Evolutionary conservation across 2,113 vertebrate genomes (phyloP).

Genomic region (Proteles cristata): DNA sequence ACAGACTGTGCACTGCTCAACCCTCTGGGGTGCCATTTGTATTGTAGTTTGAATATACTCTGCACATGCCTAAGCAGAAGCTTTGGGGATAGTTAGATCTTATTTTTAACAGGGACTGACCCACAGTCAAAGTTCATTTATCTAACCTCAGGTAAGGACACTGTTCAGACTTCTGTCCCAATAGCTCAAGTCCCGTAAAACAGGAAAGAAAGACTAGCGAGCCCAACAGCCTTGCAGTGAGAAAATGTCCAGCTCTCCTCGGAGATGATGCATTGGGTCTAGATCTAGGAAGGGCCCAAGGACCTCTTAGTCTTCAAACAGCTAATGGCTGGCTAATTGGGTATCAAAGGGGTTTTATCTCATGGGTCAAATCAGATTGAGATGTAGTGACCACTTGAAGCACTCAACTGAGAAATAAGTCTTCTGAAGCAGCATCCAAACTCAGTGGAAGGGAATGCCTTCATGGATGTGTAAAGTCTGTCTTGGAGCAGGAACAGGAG

Average conservation of each 20-base stretch:
- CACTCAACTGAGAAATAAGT: not conserved
- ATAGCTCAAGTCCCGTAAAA: not conserved
- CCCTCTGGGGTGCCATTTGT: not conserved
- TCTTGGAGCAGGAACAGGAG: rapidly evolving
- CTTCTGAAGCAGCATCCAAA: too few species aligned
- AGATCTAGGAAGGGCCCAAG: not conserved
- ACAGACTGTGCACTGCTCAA: not conserved
- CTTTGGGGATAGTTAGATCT: not conserved
- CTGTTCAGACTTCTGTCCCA: not conserved
- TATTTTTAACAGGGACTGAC: not conserved
- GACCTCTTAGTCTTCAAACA: not conserved
- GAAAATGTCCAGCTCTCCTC: not conserved
- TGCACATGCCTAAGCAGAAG: not conserved
- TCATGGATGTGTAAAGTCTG: not conserved
- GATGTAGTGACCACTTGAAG: not conserved
- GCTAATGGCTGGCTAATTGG: not conserved
- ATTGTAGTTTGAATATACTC: not conserved
- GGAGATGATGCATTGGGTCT: not conserved
- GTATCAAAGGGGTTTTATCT: not conserved
- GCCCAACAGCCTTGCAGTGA: not conserved
- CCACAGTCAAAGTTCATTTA: not conserved
- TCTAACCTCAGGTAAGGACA: not conserved
- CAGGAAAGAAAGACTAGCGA: not conserved
- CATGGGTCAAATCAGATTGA: not conserved
- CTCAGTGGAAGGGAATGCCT: not conserved